Evolutionary conservation across 2,113 vertebrate genomes (phyloP).

Genomic region (Mastomys natalensis): DNA sequence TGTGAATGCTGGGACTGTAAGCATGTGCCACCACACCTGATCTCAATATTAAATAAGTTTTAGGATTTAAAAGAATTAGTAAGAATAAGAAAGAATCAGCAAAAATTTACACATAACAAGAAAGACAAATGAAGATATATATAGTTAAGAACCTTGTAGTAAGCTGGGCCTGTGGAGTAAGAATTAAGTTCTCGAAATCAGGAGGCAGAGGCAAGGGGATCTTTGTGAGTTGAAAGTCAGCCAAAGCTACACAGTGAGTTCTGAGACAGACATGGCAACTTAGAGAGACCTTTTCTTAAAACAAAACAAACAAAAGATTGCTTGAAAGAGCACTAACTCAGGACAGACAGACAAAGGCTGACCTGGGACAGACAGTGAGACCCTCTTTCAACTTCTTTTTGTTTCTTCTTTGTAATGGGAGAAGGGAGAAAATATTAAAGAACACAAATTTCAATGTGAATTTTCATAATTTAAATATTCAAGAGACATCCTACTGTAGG

Average conservation of each 20-base stretch:
- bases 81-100: background rate
- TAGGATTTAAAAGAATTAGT: background rate
- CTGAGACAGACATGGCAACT: background rate
- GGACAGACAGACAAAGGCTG: too few species aligned
- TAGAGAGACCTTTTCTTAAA: background rate
- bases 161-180: fast-evolving
- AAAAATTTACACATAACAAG: background rate
- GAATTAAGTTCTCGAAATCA: background rate
- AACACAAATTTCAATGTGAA: slow-evolving; percentile 6
- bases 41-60: background rate
- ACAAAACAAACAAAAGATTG: background rate
- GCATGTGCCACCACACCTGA: background rate
- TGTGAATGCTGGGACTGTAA: background rate
- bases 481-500: background rate
- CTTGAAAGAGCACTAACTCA: background rate
- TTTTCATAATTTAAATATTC: slow-evolving; percentile 22
- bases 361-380: background rate
- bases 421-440: background rate
- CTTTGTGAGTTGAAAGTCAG: background rate
- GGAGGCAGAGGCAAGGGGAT: background rate
- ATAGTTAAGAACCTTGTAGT: background rate
- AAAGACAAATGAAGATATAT: background rate
- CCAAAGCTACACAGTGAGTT: background rate
- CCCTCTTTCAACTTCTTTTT: background rate
- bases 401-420: background rate